Conservation (phyloP, 1,140 invertebrate species). For the Aporrectodea caliginosa region DNA sequence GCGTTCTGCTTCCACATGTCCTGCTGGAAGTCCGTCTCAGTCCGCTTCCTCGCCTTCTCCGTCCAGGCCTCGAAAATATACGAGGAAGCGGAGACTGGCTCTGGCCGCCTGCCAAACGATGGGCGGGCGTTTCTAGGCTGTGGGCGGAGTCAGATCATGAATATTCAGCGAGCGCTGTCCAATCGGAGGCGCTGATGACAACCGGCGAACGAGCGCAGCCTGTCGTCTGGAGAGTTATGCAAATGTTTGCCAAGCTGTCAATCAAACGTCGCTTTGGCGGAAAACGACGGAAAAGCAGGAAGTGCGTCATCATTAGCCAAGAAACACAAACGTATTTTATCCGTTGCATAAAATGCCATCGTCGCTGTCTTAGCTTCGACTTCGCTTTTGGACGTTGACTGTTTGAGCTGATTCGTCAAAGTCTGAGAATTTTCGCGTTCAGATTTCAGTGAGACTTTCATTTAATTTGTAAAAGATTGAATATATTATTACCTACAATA, state of each 20-base stretch:
- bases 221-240: neutral
- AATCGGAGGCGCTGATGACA: neutral
- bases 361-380: neutral
- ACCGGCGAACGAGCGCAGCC: neutral
- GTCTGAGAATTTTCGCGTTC: too few relatives aligned
- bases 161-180: neutral
- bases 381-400: neutral
- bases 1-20: too few relatives aligned
- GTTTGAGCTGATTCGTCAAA: too few relatives aligned
- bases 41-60: too few relatives aligned
- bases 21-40: too few relatives aligned
- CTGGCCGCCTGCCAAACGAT: too few relatives aligned
- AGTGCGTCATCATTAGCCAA: neutral
- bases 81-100: too few relatives aligned
- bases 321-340: neutral
- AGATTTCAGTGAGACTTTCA: too few relatives aligned
- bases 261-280: neutral
- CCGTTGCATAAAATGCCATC: neutral
- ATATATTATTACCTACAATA: too few relatives aligned
- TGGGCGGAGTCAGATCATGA: neutral
- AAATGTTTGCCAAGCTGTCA: neutral
- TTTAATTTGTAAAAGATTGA: too few relatives aligned
- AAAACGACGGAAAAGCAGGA: neutral
- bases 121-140: too few relatives aligned
- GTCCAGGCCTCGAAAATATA: too few relatives aligned